Evolutionary conservation across 2,888 invertebrate species (phyloP).

Genomic region (Pristionchus exspectatus): DNA sequence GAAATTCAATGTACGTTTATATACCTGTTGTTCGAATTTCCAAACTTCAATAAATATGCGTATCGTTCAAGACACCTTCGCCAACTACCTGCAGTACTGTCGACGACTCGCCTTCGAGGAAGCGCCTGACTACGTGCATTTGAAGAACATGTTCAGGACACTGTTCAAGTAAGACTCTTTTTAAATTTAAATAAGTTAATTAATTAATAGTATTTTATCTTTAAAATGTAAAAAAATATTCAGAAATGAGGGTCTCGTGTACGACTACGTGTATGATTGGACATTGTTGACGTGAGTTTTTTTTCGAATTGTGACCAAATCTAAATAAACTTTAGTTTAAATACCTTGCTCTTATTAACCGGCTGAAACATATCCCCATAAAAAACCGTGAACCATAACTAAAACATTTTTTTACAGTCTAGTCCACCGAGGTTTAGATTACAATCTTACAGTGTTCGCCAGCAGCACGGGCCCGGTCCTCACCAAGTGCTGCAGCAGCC

Average conservation of each 20-base stretch:
- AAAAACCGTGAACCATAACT: too few species aligned
- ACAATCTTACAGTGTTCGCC: background rate
- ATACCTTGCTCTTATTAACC: background rate
- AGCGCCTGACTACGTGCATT: slow-evolving; percentile 96
- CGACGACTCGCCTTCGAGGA: slow-evolving; percentile 96
- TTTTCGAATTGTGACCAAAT: background rate
- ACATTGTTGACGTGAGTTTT: slow-evolving; percentile 90
- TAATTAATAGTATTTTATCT: too few species aligned
- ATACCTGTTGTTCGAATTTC: too few species aligned
- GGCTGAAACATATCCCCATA: background rate
- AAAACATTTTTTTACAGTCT: background rate
- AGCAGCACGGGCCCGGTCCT: background rate
- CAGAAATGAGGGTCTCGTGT: slow-evolving; percentile 89
- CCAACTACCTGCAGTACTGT: slow-evolving; percentile 96
- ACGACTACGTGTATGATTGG: slow-evolving; percentile 99
- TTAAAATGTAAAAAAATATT: background rate
- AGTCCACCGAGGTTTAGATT: background rate
- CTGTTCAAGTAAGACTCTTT: slow-evolving; percentile 90
- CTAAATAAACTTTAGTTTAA: background rate
- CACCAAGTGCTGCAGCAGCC: background rate
- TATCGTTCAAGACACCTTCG: slow-evolving; percentile 88
- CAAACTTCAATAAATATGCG: background rate
- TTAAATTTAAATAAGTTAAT: background rate
- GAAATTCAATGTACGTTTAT: too few species aligned
- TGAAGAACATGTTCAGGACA: slow-evolving; percentile 94